These are phyloP conservation scores for Paramormyrops hopkinsi DNA, from an alignment of 2,797 vertebrate genomes.

Conservation along the genomic window DNA sequence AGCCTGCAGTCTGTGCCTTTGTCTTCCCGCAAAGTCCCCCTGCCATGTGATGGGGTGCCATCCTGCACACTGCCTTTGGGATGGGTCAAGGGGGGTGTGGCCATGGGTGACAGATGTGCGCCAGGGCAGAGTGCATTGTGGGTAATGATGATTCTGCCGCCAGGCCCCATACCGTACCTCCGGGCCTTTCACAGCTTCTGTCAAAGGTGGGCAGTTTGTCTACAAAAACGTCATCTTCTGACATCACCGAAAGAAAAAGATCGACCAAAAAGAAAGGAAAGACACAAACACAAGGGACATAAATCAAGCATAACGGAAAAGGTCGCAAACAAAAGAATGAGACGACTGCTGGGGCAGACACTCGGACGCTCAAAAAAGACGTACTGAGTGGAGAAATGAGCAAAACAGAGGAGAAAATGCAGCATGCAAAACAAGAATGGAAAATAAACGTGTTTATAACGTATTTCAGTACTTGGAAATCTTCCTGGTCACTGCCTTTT, in stretches of 20 bases:
- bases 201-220: conserved; percentile 85
- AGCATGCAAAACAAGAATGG: not conserved
- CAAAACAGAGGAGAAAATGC: not conserved
- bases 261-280: conserved; percentile 44
- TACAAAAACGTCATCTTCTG: conserved; percentile 87
- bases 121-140: conserved; percentile 36
- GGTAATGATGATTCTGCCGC: conserved; percentile 48
- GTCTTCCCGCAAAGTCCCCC: conserved; percentile 4
- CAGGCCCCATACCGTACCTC: conserved; percentile 70
- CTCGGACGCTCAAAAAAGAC: not conserved
- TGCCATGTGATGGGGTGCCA: conserved; percentile 27
- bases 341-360: not conserved
- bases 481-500: not conserved
- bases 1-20: not conserved
- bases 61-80: conserved; percentile 22
- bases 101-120: conserved; percentile 40
- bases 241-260: conserved; percentile 69
- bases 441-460: not conserved
- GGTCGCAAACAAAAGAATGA: not conserved
- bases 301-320: conserved; percentile 45
- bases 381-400: not conserved
- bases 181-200: conserved; percentile 74
- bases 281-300: conserved; percentile 49
- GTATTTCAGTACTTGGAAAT: not conserved
- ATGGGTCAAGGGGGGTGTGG: conserved; percentile 26